A percentile compares a stretch with the other conserved stretches of the same genome.
phyloP scores from a whole-genome alignment of 2,888 invertebrate genomes.

The Latrodectus elegans region DNA sequence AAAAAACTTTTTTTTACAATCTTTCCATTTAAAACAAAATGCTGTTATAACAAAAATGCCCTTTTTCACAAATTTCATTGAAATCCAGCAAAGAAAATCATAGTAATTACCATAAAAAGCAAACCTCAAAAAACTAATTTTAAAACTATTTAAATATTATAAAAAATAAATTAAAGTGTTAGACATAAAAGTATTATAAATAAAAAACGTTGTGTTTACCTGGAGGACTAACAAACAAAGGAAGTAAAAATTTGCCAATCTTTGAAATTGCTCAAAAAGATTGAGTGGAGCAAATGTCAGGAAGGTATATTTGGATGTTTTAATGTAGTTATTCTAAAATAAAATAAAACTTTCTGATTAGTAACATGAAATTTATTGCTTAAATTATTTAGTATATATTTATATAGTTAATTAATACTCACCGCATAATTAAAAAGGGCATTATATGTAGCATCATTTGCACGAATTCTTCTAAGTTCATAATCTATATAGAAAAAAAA shows the following conservation, averaged over 20 bases:
- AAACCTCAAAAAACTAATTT: no score
- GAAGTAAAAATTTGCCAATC: conserved; percentile 99
- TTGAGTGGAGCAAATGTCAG: conserved; percentile 98
- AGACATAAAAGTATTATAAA: no score
- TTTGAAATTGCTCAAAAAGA: conserved; percentile 99
- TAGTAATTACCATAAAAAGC: no score
- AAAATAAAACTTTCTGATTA: not conserved
- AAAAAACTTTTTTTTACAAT: no score
- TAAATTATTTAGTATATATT: not conserved
- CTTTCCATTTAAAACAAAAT: no score
- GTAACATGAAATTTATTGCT: not conserved
- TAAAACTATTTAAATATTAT: no score
- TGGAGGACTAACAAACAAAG: conserved; percentile 97
- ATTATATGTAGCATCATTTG: conserved; percentile 97
- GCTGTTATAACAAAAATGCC: no score
- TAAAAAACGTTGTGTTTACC: conserved; percentile 74
- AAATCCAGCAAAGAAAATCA: no score
- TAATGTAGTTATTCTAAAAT: conserved; percentile 96
- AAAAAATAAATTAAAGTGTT: no score
- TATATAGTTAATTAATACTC: conserved; percentile 78
- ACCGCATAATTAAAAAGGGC: conserved; percentile 98
- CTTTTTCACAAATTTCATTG: no score
- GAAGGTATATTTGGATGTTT: conserved; percentile 98
- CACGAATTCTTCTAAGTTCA: conserved; percentile 86
- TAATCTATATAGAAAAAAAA: conserved; percentile 50